Percentiles rank a stretch among this genome's conserved stretches.
Evolutionary conservation across 2,888 invertebrate genomes (phyloP).

Genomic region (Thelaira solivaga): DNA sequence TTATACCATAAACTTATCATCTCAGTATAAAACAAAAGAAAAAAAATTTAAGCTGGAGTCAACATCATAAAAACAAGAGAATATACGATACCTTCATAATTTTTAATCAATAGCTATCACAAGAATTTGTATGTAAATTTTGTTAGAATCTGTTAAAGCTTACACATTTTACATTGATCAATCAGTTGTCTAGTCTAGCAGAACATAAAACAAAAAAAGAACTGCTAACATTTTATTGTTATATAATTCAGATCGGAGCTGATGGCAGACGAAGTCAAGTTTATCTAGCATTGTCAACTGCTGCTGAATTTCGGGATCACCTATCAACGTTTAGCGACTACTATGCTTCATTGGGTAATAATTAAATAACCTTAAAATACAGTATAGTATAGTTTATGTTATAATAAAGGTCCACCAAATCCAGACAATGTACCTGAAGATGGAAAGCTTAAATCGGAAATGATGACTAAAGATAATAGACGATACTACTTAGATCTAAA

Average conservation of each 20-base stretch:
- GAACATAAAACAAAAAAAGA: too few species aligned
- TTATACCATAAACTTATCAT: too few species aligned
- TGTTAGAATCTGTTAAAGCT: too few species aligned
- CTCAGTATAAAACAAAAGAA: too few species aligned
- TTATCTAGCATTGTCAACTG: slow-evolving; percentile 96
- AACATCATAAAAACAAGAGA: too few species aligned
- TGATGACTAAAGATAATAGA: slow-evolving; percentile 99
- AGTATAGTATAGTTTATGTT: too few species aligned
- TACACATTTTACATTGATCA: too few species aligned
- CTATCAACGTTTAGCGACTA: slow-evolving; percentile 97
- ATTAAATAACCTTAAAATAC: not conserved
- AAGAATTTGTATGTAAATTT: too few species aligned
- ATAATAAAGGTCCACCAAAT: slow-evolving; percentile 98
- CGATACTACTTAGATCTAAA: slow-evolving; percentile 99
- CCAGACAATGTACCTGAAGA: slow-evolving; percentile 98
- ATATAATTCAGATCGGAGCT: slow-evolving; percentile 89
- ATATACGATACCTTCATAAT: too few species aligned
- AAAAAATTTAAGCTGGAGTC: too few species aligned
- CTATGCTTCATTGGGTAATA: slow-evolving; percentile 90
- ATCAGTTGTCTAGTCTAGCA: too few species aligned
- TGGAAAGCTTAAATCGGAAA: slow-evolving; percentile 98
- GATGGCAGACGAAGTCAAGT: slow-evolving; percentile 98
- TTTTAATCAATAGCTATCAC: too few species aligned
- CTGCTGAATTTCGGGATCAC: slow-evolving; percentile 97
- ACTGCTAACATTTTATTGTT: not conserved